Evolutionary conservation across 1,140 invertebrate genomes (phyloP).

Genomic region (Nylanderia fulva): DNA sequence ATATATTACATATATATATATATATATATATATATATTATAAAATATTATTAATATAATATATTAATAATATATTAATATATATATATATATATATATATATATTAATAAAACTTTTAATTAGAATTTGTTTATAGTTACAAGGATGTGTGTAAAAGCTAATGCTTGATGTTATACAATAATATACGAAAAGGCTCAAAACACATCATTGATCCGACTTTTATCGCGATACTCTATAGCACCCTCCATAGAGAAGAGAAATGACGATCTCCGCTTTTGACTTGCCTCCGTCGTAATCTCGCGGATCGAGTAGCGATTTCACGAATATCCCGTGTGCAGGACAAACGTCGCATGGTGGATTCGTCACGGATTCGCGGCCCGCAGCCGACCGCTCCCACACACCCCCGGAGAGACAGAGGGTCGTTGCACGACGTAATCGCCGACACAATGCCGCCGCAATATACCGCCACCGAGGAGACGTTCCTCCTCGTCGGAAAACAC

Average conservation of each 20-base stretch:
- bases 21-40: no score
- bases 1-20: no score
- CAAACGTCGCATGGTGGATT: conserved; percentile 47
- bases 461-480: conserved; percentile 29
- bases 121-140: neutral
- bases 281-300: conserved; percentile 30
- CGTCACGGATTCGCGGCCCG: conserved; percentile 55
- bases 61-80: no score
- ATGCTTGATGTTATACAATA: neutral
- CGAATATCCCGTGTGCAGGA: conserved; percentile 17
- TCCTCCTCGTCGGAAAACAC: conserved; percentile 33
- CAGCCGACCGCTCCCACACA: conserved; percentile 50
- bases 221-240: neutral
- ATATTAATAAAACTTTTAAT: neutral
- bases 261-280: neutral
- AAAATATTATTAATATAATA: no score
- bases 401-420: conserved; percentile 10
- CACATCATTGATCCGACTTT: neutral
- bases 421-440: conserved; percentile 28
- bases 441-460: conserved; percentile 55
- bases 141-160: neutral
- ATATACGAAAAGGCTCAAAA: neutral
- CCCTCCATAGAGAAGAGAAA: neutral
- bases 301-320: conserved; percentile 48
- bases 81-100: neutral